Percentiles rank a stretch among this genome's conserved stretches.
These are phyloP conservation scores for Diplazon laetatorius DNA, from an alignment of 2,888 invertebrate genomes.

Conservation along the genomic window DNA sequence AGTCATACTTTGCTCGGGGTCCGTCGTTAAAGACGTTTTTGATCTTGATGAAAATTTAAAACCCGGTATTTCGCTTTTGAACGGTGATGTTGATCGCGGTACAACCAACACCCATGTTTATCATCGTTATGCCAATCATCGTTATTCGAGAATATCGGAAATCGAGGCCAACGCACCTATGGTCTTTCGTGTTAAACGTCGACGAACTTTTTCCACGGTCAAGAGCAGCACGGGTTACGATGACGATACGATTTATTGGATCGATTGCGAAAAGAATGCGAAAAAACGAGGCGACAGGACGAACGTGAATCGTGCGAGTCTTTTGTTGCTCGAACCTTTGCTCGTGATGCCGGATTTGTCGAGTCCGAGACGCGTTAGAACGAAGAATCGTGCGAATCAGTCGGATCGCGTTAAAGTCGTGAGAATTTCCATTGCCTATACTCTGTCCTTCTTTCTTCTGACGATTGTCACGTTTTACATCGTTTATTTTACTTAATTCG, in stretches of 20 bases:
- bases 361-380: constrained; percentile 71
- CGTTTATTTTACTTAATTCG: constrained; percentile 83
- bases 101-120: constrained; percentile 70
- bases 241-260: constrained; percentile 70
- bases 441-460: constrained; percentile 84
- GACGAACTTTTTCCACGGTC: constrained; percentile 59
- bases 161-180: constrained; percentile 66
- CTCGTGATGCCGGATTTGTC: constrained; percentile 83
- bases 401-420: constrained; percentile 83
- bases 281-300: no score
- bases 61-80: constrained; percentile 69
- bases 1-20: constrained; percentile 70
- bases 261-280: constrained; percentile 68
- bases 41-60: constrained; percentile 69
- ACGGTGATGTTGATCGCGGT: constrained; percentile 28
- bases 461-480: constrained; percentile 84
- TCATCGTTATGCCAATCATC: constrained; percentile 69
- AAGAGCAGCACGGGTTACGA: constrained; percentile 68
- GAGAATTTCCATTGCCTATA: constrained; percentile 85
- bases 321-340: constrained; percentile 83
- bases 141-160: constrained; percentile 73
- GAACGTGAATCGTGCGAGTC: constrained; percentile 76
- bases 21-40: constrained; percentile 65
- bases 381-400: constrained; percentile 71
- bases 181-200: constrained; percentile 67